Evolutionary conservation across 30 jellyfish, hydroid and myxozoan genomes (phyloP), one percentile per base, ranked within the genome.

Genomic region (Clytia hemisphaerica): DNA sequence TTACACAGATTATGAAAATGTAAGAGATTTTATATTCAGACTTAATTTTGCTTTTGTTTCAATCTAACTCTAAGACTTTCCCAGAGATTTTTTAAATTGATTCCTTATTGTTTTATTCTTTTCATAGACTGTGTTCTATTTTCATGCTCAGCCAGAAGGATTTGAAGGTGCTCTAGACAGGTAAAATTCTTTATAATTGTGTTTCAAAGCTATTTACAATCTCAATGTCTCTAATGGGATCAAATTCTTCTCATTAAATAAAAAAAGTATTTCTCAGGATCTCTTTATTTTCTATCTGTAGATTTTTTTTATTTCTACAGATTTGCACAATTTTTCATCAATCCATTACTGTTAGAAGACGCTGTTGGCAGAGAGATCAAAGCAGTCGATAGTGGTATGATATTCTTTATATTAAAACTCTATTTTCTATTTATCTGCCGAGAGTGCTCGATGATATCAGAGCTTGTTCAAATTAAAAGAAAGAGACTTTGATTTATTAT

Each of bases 321-420:
- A 33, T 74, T 74, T 40, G 75, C 58, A 15, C 77, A 60, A 30
- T 74, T 61, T 38, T 74, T 74, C 45, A 45, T 74, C 24, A 33
- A 57, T 1, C 86, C 86, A 2, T 44, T 74, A 12, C 42, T 74
- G 1, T 27, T 36, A 16, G 72, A 74, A 37, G 47, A 45, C 42
- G 24, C 81, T 34, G 59, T 74, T 0, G 49, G 36, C 27, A 58
- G 77, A 50, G 86, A 74, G 53, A 14, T 58, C 33, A 74, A 74
- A 34, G 83, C 86, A 27, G 86, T 74, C 51, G 86, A 74, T 36
- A 74, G 83, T 61, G 86, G 86, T 74, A 74, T 15, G 61, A 24
- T 53, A n/a, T n/a, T n/a, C n/a, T n/a, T n/a, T n/a, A n/a, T n/a
- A n/a, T n/a, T n/a, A n/a, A n/a, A n/a, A n/a, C n/a, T n/a, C n/a